Percentiles rank a stretch among this genome's conserved stretches.
Conservation (phyloP, 2,113 vertebrate genomes). For the Paratilapia polleni region DNA sequence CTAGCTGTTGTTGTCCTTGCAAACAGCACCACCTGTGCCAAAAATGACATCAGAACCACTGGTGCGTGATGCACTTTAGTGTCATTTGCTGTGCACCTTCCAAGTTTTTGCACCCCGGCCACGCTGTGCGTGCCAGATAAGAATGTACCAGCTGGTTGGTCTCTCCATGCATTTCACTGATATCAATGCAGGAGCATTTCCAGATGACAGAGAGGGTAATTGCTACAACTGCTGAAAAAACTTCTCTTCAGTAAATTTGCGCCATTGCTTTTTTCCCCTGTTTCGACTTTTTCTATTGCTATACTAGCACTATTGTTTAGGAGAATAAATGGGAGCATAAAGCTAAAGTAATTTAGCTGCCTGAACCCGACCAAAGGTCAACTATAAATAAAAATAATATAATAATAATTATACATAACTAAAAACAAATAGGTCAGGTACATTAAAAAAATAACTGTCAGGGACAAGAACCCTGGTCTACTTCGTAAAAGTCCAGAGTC, state of each 20-base stretch:
- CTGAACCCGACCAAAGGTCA: no score
- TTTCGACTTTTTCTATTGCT: not conserved
- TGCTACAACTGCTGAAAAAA: no score
- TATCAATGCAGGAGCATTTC: not conserved
- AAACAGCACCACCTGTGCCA: not conserved
- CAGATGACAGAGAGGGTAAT: accelerated
- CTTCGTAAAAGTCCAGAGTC: no score
- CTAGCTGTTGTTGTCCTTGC: not conserved
- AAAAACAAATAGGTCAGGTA: no score
- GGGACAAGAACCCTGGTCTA: no score
- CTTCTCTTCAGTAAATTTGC: not conserved
- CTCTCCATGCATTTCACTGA: not conserved
- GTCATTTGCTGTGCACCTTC: not conserved
- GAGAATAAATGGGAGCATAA: not conserved
- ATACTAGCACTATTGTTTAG: not conserved
- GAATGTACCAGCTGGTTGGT: not conserved
- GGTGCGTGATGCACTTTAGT: accelerated
- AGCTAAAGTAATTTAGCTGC: not conserved
- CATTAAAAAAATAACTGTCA: no score
- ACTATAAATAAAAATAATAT: no score
- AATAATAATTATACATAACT: no score
- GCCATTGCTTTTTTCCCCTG: no score
- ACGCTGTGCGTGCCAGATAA: not conserved
- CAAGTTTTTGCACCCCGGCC: no score
- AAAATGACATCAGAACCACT: not conserved